Base-by-base conservation (phyloP, 1,140 invertebrate species). In the Drosophila repletoides region DNA sequence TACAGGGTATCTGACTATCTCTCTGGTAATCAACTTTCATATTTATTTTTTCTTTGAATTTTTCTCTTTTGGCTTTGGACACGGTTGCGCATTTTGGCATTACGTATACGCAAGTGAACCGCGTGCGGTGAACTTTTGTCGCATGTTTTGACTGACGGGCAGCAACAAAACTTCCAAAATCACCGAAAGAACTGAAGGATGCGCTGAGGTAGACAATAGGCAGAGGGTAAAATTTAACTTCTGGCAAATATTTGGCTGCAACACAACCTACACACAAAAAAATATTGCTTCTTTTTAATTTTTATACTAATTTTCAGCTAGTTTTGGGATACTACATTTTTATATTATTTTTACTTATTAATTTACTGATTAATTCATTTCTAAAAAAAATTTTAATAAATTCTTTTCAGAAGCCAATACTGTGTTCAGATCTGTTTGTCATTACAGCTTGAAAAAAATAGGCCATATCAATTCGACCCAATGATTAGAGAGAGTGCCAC, bases 51-150 rank as follows among this genome's bases (percentile, higher is more conserved):
- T 29, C 29, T 38, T 45, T 14, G 14, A 9, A 9, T 49, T 68
- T 58, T 36, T 28, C 43, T 41, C 6, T 7, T 56, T 21, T 40
- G 33, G 29, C n/a, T 34, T 59, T 59, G 48, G 51, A 55, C 60
- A 75, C 58, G 46, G 71, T 29, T 59, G 28, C 38, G 58, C 63
- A 69, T 65, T 76, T 58, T 40, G 53, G 21, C 45, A 73, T 81
- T 77, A 70, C 79, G 64, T 70, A 73, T 70, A 76, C 77, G 77
- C 56, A 76, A 29, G 64, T 46, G 48, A 34, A 19, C 12, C 24
- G 41, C 24, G 31, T 21, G 52, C 34, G 45, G 24, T 22, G 19
- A 29, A 48, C 48, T 38, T 52, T 71, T 74, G 53, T 53, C 55
- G 46, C 31, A 59, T 28, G 51, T 49, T 49, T 68, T 63, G 63